A percentile compares a stretch with the other conserved stretches of the same genome.
phyloP scores from a whole-genome alignment of 1,140 invertebrate genomes.

The Orussus abietinus region DNA sequence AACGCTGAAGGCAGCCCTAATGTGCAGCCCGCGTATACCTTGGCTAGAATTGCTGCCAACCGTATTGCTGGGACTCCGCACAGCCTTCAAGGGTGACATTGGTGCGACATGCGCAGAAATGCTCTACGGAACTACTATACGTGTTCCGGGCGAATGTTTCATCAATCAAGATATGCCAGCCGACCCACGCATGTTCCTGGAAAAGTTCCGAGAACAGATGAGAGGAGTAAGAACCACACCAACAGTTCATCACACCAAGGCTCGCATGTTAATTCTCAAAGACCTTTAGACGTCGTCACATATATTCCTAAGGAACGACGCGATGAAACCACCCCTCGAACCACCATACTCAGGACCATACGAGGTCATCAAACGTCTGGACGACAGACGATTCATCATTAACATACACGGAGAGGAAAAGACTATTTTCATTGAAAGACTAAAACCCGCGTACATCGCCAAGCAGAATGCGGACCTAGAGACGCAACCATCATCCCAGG shows the following conservation, averaged over 20 bases:
- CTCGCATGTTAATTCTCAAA: constrained; percentile 12
- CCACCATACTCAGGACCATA: constrained; percentile 19
- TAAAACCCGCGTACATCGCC: constrained; percentile 16
- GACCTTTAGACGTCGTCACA: constrained; percentile 19
- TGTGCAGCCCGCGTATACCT: too few species aligned
- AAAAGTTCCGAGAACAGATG: constrained; percentile 16
- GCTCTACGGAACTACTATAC: constrained; percentile 26
- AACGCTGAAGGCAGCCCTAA: too few species aligned
- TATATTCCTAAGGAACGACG: constrained; percentile 18
- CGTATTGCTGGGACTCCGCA: too few species aligned
- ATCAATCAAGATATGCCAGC: neutral
- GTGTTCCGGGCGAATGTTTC: constrained; percentile 41
- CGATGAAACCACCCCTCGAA: constrained; percentile 9
- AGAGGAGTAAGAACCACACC: constrained; percentile 14
- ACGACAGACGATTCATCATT: constrained; percentile 1
- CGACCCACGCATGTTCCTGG: constrained; percentile 14
- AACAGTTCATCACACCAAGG: constrained; percentile 19
- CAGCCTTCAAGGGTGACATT: too few species aligned
- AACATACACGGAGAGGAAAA: neutral
- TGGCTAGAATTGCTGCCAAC: too few species aligned
- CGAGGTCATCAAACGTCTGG: constrained; percentile 3
- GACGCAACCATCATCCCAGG: neutral
- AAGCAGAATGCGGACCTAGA: neutral
- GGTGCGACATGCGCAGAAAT: constrained; percentile 28
- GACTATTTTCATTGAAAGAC: constrained; percentile 12